Base-by-base conservation (phyloP, 2,888 invertebrate species). In the Nycteola revayana region DNA sequence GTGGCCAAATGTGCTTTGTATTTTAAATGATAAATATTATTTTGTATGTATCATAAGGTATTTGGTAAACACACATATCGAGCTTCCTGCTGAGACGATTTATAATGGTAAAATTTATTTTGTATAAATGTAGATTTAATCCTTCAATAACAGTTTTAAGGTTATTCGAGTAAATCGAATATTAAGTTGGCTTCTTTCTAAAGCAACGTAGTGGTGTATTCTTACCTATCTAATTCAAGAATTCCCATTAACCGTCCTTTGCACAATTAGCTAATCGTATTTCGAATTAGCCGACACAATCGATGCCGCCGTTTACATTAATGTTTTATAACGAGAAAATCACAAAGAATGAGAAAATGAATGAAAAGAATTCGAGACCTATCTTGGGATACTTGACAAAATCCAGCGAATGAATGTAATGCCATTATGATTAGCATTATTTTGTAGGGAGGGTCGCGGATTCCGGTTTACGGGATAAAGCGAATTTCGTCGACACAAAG, bases 341-440 rank as follows among this genome's bases (percentile, higher is more conserved):
- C 71, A 64, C 65, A 63, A 49, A 63, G 58, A 60, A 58, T 56
- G 60, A 48, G 51, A 51, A 71, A 77, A 82, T 82, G 79, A 73
- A 72, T 67, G 54, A 74, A 69, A 71, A 66, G 75, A 76, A 72
- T 67, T 64, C 67, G 58, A 55, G 55, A 49, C 60, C 68, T 67
- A 74, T 75, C 75, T 68, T 56, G 62, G 60, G 74, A 84, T 81
- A 82, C 86, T 86, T 78, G 76, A 86, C 76, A 77, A 81, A 78
- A 82, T 81, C 75, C 81, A 55, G 49, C 69, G 81, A 84, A 85
- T 84, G 81, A 85, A 85, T 82, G 84, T 87, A 87, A 85, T 87
- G 77, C 80, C 74, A 85, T 87, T 87, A 86, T 79, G 84, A 88
- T 88, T 87, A 87, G 86, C 84, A 84, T 86, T 84, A 86, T 84